Percentiles rank a stretch among this genome's conserved stretches.
These are phyloP conservation scores for Ibidorhyncha struthersii DNA, from an alignment of 2,113 vertebrate species.

Conservation along the genomic window DNA sequence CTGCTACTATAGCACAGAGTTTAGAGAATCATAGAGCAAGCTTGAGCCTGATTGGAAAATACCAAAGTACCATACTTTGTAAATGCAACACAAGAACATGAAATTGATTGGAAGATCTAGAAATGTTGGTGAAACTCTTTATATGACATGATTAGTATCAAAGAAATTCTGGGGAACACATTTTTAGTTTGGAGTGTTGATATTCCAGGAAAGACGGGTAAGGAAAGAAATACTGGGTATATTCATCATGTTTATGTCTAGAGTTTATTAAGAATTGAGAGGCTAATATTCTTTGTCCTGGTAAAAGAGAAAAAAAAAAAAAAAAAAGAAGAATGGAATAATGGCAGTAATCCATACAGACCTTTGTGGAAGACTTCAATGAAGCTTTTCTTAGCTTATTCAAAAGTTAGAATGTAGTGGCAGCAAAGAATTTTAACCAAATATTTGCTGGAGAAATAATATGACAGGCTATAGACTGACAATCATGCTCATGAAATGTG, in stretches of 20 bases:
- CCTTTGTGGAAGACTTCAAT: not conserved
- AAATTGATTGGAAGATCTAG: not conserved
- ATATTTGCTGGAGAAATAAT: not conserved
- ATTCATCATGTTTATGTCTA: not conserved
- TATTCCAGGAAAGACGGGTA: not conserved
- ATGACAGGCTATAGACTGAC: not conserved
- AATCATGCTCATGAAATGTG: not conserved
- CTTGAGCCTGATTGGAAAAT: not conserved
- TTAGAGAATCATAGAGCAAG: not conserved
- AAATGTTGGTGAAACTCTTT: not conserved
- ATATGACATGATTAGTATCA: not conserved
- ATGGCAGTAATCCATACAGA: not conserved
- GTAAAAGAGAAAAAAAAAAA: not conserved
- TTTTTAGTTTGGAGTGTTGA: not conserved
- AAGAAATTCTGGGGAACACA: not conserved
- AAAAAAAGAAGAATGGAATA: not conserved
- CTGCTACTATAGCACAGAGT: not conserved
- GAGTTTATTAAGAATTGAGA: not conserved
- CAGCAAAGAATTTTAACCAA: not conserved
- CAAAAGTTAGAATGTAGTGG: not conserved
- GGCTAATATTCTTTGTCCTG: not conserved
- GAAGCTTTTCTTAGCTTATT: not conserved
- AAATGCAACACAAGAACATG: not conserved
- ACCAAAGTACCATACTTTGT: not conserved
- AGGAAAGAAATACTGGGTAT: not conserved